Evolutionary conservation across 2,888 invertebrate genomes (phyloP).

Genomic region (Kryphioiulus occultus): DNA sequence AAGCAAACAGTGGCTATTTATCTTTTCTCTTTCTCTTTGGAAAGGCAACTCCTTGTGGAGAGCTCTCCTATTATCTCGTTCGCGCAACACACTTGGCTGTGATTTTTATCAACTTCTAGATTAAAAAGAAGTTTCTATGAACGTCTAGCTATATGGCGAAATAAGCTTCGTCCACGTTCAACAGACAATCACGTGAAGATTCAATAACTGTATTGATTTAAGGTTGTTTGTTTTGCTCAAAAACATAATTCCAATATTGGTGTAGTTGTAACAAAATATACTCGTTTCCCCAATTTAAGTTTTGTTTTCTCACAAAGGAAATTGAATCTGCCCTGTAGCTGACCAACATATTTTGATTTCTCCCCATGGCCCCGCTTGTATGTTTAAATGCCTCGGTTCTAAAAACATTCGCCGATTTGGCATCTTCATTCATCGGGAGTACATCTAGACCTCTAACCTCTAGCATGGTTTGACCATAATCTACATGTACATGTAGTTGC

Average conservation of each 20-base stretch:
- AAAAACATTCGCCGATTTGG: no score
- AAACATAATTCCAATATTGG: background rate
- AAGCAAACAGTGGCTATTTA: constrained; percentile 23
- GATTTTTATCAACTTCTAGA: constrained; percentile 13
- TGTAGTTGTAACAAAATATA: background rate
- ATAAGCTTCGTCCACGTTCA: background rate
- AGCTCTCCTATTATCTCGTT: background rate
- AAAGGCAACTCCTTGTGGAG: constrained; percentile 17
- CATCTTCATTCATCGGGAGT: no score
- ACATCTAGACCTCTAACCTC: no score
- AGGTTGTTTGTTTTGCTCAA: background rate
- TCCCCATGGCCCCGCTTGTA: no score
- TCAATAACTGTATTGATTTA: background rate
- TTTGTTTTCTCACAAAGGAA: background rate
- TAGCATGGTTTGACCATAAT: no score
- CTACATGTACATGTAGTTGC: no score
- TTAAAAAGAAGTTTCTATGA: background rate
- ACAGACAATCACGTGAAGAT: background rate
- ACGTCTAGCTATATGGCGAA: background rate
- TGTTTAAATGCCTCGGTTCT: no score
- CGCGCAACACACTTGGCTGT: background rate
- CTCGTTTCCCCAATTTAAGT: background rate
- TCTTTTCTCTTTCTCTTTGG: constrained; percentile 14
- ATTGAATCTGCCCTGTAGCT: background rate
- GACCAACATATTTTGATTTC: no score